These are phyloP conservation scores for Limnephilus marmoratus DNA, from an alignment of 2,888 invertebrate species.

Conservation along the genomic window DNA sequence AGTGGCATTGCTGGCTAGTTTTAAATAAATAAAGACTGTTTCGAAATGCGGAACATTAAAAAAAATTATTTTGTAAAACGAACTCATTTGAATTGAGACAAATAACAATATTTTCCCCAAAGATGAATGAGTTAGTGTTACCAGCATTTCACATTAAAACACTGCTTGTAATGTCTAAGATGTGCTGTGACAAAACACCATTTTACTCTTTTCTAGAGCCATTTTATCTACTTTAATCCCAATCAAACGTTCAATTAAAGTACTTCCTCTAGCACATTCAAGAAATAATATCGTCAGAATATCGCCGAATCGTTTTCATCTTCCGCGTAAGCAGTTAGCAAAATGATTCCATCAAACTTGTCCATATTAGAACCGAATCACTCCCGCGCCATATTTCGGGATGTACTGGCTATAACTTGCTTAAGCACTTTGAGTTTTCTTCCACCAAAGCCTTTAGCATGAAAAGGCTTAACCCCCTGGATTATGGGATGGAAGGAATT, in stretches of 20 bases:
- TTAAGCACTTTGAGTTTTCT: constrained; percentile 36
- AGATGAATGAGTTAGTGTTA: no score
- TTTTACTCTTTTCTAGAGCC: no score
- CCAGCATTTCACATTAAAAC: no score
- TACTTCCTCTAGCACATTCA: background rate
- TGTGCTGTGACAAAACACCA: no score
- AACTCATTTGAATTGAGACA: no score
- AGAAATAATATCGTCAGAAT: background rate
- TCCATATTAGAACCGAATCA: background rate
- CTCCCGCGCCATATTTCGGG: constrained; percentile 24
- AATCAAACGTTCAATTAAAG: background rate
- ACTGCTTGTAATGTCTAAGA: no score
- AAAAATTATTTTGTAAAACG: no score
- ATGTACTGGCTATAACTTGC: constrained; percentile 3
- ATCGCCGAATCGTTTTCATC: background rate
- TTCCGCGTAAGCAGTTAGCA: background rate
- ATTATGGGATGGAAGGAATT: constrained; percentile 59
- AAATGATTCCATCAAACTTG: background rate
- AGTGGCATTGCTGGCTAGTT: no score
- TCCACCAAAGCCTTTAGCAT: constrained; percentile 35
- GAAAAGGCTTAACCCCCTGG: constrained; percentile 51
- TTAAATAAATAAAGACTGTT: no score
- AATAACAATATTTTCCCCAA: no score
- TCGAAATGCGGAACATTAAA: no score
- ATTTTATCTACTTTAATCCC: no score